Evolutionary conservation across 2,888 invertebrate genomes (phyloP).

Genomic region (Osmoderma eremita): DNA sequence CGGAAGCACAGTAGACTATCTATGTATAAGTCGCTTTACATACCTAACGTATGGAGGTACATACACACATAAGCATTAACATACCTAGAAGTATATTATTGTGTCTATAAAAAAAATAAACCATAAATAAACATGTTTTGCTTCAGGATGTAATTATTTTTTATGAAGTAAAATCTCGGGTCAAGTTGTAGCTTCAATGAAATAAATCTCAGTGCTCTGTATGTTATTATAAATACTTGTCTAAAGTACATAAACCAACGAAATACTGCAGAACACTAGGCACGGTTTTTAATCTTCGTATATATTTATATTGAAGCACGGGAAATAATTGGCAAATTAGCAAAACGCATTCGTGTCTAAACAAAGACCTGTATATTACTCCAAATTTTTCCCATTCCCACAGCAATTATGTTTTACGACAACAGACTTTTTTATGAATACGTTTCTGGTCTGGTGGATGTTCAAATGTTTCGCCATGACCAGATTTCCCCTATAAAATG

Average conservation of each 20-base stretch:
- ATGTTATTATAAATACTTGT: constrained; percentile 3
- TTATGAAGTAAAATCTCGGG: no score
- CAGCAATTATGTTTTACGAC: constrained; percentile 11
- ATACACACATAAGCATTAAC: no score
- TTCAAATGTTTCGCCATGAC: constrained; percentile 1
- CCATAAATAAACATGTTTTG: no score
- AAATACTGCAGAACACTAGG: not conserved
- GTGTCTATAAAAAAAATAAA: not conserved
- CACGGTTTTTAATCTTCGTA: not conserved
- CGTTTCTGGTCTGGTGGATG: constrained; percentile 5
- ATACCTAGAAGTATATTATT: no score
- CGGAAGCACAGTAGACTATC: constrained; percentile 12
- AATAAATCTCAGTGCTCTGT: not conserved
- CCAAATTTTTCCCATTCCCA: constrained; percentile 6
- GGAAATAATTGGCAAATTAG: constrained; percentile 3
- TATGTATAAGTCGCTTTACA: not conserved
- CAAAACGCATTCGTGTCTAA: not conserved
- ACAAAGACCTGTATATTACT: constrained; percentile 2
- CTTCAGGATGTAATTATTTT: no score
- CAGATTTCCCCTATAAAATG: constrained; percentile 20
- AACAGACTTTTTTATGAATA: constrained; percentile 16
- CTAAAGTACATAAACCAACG: constrained; percentile 17
- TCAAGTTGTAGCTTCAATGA: no score
- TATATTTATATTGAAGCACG: not conserved
- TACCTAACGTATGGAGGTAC: no score